phyloP scores from a whole-genome alignment of 2,888 invertebrate species.

The Cotesia congregata region DNA sequence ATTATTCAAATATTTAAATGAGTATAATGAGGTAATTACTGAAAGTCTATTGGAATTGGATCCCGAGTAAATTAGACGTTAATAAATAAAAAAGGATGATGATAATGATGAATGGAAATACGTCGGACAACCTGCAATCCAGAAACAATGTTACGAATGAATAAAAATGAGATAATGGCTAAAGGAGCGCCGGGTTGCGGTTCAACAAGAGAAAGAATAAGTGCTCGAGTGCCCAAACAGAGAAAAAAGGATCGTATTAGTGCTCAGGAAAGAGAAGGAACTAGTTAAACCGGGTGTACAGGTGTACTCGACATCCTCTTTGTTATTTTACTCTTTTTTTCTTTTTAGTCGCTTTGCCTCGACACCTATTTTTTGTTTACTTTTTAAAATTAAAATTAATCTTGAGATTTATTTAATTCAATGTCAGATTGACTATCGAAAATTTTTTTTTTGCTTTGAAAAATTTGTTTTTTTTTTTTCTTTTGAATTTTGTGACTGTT shows the following conservation, averaged over 20 bases:
- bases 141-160: constrained; percentile 60
- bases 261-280: neutral
- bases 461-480: no score
- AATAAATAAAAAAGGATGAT: constrained; percentile 20
- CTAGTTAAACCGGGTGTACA: constrained; percentile 43
- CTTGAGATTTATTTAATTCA: no score
- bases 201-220: constrained; percentile 42
- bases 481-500: no score
- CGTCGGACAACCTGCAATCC: constrained; percentile 56
- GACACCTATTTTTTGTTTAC: constrained; percentile 4
- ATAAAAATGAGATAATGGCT: constrained; percentile 59
- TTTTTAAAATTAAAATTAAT: neutral
- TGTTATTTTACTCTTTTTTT: constrained; percentile 23
- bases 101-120: constrained; percentile 55
- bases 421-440: no score
- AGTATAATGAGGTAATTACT: neutral
- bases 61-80: constrained; percentile 2
- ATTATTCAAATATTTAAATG: neutral
- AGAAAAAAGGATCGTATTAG: neutral
- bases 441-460: no score
- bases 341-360: constrained; percentile 6
- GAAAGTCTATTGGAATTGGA: constrained; percentile 27
- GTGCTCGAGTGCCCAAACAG: neutral
- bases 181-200: constrained; percentile 48
- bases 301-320: constrained; percentile 43